phyloP scores from a whole-genome alignment of 2,797 vertebrate species.

The Tauraco hartlaubi region DNA sequence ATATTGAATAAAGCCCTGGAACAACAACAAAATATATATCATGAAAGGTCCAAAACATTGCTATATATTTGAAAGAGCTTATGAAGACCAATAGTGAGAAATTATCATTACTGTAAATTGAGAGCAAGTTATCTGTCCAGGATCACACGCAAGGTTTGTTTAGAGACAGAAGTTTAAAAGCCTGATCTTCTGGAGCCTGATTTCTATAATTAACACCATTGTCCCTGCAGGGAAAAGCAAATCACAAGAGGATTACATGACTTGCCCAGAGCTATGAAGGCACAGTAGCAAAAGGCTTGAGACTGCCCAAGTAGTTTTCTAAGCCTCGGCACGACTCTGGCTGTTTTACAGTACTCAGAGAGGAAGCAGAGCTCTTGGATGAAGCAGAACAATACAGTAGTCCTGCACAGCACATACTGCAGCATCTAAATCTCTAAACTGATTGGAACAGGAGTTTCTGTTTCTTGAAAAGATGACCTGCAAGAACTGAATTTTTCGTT shows the following conservation, averaged over 20 bases:
- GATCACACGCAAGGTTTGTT: not conserved
- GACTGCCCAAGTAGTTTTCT: not conserved
- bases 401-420: not conserved
- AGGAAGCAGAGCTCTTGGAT: not conserved
- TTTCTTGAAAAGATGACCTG: not conserved
- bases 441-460: not conserved
- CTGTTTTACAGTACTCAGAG: not conserved
- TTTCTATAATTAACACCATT: not conserved
- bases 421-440: not conserved
- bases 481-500: not conserved
- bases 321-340: accelerated
- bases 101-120: not conserved
- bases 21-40: not conserved
- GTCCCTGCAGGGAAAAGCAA: not conserved
- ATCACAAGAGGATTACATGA: not conserved
- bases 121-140: not conserved
- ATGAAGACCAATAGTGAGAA: not conserved
- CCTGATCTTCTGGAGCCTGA: not conserved
- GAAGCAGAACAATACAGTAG: not conserved
- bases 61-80: not conserved
- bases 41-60: not conserved
- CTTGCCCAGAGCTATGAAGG: not conserved
- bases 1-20: not conserved
- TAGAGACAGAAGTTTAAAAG: not conserved
- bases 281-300: not conserved